Conservation (phyloP, 2,113 vertebrate species). For the Pituophis catenifer region DNA sequence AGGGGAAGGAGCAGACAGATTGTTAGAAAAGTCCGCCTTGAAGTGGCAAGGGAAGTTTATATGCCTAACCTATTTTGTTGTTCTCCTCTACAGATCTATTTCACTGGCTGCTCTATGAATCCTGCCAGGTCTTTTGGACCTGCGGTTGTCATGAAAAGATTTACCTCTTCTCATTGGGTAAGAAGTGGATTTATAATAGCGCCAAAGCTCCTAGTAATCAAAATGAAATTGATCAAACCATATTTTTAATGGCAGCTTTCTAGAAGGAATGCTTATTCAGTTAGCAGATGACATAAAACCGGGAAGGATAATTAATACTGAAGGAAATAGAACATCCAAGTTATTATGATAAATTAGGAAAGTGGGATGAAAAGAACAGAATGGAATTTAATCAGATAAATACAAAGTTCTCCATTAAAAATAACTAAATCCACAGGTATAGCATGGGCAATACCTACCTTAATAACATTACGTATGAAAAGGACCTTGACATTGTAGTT, state of each 20-base stretch:
- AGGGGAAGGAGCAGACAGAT: background rate
- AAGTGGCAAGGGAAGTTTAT: background rate
- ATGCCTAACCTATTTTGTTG: background rate
- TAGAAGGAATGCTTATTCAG: background rate
- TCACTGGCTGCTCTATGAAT: constrained; percentile 81
- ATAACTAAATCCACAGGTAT: background rate
- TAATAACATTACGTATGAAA: background rate
- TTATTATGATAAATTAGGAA: background rate
- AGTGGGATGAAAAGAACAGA: background rate
- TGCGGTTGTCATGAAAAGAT: constrained; percentile 66
- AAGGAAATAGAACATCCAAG: background rate
- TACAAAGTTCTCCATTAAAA: background rate
- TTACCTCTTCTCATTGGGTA: constrained; percentile 73
- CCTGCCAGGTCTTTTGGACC: constrained; percentile 78
- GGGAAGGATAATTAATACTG: background rate
- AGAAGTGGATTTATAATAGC: background rate
- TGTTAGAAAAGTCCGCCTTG: no score
- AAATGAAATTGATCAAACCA: background rate
- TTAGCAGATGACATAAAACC: background rate
- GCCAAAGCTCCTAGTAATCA: background rate
- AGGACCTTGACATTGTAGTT: background rate
- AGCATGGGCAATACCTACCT: background rate
- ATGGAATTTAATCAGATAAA: background rate
- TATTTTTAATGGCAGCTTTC: background rate
- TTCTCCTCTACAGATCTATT: constrained; percentile 69